Conservation (phyloP, 2,113 vertebrate species). For the Okapia johnstoni region DNA sequence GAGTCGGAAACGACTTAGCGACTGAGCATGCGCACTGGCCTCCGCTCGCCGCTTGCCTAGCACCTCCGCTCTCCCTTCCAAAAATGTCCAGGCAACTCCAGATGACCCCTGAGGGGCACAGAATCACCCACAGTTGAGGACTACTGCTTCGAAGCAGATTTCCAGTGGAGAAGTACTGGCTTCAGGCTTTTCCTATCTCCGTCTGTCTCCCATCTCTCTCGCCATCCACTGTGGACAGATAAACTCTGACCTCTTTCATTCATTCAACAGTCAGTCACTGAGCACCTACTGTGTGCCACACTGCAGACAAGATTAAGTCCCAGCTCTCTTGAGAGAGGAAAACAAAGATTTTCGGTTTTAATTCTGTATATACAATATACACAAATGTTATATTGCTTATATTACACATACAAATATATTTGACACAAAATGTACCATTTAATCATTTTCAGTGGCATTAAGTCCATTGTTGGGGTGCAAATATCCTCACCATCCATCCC, state of each 20-base stretch:
- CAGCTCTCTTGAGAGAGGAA: not conserved
- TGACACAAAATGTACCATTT: too few species aligned
- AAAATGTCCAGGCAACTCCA: not conserved
- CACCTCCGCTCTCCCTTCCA: too few species aligned
- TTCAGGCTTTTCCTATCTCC: not conserved
- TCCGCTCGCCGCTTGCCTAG: too few species aligned
- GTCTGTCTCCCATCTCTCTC: not conserved
- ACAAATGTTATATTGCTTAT: not conserved
- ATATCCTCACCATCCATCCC: not conserved
- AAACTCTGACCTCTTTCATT: not conserved
- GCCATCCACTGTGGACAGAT: not conserved
- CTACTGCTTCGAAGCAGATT: not conserved
- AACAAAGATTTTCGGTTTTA: not conserved
- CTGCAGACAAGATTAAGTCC: not conserved
- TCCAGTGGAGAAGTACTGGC: not conserved
- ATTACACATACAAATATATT: not conserved
- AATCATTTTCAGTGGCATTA: not conserved
- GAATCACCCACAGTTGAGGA: not conserved
- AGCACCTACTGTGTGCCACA: not conserved
- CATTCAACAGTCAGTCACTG: not conserved
- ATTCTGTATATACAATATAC: not conserved
- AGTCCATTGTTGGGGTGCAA: not conserved
- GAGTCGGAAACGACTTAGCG: not conserved
- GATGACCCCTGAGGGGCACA: too few species aligned
- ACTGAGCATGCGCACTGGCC: not conserved